Conservation (phyloP, 2,888 invertebrate genomes). For the Euzetes globulus region DNA sequence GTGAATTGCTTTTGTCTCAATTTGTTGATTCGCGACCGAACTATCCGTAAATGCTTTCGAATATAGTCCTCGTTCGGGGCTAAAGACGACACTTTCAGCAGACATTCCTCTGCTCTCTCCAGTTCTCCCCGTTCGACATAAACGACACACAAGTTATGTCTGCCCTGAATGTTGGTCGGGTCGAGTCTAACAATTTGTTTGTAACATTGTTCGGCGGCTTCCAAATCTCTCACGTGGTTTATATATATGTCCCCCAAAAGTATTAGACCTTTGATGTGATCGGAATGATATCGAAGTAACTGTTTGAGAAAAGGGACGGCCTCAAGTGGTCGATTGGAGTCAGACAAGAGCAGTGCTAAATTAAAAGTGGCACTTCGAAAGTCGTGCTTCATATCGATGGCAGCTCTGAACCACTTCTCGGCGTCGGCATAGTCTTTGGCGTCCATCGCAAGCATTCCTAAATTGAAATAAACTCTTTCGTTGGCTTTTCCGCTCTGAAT, state of each 20-base stretch:
- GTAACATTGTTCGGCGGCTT: slow-evolving; percentile 91
- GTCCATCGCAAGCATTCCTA: slow-evolving; percentile 95
- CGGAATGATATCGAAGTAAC: slow-evolving; percentile 70
- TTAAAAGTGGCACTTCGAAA: slow-evolving; percentile 92
- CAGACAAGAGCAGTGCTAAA: slow-evolving; percentile 77
- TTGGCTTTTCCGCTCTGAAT: slow-evolving; percentile 67
- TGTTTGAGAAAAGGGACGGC: slow-evolving; percentile 87
- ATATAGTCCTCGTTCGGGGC: slow-evolving; percentile 90
- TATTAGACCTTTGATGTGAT: slow-evolving; percentile 88
- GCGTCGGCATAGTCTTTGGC: slow-evolving; percentile 79
- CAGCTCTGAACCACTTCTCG: slow-evolving; percentile 81
- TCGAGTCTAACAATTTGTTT: slow-evolving; percentile 75
- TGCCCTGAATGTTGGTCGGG: slow-evolving; percentile 82
- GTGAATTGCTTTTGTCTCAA: background rate
- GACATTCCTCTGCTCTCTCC: slow-evolving; percentile 72
- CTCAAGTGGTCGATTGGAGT: slow-evolving; percentile 76
- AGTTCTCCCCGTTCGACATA: slow-evolving; percentile 84
- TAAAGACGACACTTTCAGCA: slow-evolving; percentile 61
- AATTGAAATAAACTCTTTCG: slow-evolving; percentile 85
- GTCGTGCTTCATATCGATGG: slow-evolving; percentile 67
- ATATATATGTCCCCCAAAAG: slow-evolving; percentile 91
- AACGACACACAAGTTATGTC: slow-evolving; percentile 93
- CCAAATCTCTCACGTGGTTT: slow-evolving; percentile 85
- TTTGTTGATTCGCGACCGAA: slow-evolving; percentile 58
- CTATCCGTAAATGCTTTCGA: slow-evolving; percentile 77